These are phyloP conservation scores for Mycteria americana DNA, from an alignment of 2,797 vertebrate genomes.

Conservation along the genomic window DNA sequence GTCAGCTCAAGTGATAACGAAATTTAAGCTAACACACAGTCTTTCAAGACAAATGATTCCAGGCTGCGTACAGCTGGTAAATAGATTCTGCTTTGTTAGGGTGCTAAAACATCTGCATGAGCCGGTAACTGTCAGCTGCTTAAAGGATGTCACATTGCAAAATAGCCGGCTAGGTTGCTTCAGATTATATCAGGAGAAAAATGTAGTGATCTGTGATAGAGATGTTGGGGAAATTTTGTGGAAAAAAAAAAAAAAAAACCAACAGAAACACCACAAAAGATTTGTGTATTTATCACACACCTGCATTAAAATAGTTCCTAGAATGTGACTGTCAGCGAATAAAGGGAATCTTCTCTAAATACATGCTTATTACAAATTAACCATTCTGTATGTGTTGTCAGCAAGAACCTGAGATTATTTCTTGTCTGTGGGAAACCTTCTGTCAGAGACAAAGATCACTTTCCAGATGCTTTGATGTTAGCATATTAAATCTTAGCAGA, in stretches of 20 bases:
- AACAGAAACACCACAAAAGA: background rate
- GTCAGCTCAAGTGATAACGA: background rate
- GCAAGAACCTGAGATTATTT: slow-evolving; percentile 18
- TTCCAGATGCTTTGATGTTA: slow-evolving; percentile 52
- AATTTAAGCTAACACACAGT: background rate
- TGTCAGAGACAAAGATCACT: slow-evolving; percentile 58
- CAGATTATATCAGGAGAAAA: background rate
- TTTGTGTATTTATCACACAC: background rate
- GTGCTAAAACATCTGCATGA: background rate
- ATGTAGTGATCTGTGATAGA: background rate
- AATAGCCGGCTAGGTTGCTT: background rate
- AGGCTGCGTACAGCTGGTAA: background rate
- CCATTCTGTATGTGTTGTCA: background rate
- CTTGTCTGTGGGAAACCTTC: slow-evolving; percentile 48
- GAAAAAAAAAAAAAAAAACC: background rate
- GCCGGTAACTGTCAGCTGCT: background rate
- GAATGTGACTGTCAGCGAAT: background rate
- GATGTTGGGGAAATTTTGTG: background rate
- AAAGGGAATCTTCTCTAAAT: background rate
- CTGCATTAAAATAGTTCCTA: background rate
- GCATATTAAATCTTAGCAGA: slow-evolving; percentile 37
- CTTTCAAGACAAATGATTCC: background rate
- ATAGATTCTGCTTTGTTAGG: background rate
- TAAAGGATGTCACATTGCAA: background rate
- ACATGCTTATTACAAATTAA: background rate